These are phyloP conservation scores for Thymelicus sylvestris DNA, from an alignment of 2,888 invertebrate species.

Conservation along the genomic window DNA sequence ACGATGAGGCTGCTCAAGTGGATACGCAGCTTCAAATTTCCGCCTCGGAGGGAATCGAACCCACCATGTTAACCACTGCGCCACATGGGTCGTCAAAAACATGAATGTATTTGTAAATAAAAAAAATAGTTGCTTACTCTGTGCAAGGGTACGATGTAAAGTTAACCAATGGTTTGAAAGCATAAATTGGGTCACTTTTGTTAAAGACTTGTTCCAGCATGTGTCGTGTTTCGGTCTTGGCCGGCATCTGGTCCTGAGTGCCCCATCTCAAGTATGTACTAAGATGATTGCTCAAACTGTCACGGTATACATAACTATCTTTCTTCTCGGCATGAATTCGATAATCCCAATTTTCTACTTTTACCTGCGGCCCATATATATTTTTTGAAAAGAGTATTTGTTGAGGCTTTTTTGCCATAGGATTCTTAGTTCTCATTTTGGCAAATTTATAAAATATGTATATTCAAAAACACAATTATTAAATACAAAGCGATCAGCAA, in stretches of 20 bases:
- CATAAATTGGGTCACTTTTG: slow-evolving; percentile 71
- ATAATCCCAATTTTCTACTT: slow-evolving; percentile 78
- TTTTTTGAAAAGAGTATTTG: slow-evolving; percentile 79
- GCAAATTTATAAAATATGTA: neutral
- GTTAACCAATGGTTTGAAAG: slow-evolving; percentile 75
- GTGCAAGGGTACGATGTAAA: slow-evolving; percentile 79
- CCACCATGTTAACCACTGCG: no score
- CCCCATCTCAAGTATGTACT: slow-evolving; percentile 80
- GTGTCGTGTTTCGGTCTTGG: slow-evolving; percentile 73
- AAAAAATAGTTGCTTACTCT: slow-evolving; percentile 62
- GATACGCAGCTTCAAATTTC: no score
- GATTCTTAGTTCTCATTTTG: slow-evolving; percentile 61
- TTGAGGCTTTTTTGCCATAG: slow-evolving; percentile 72
- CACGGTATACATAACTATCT: slow-evolving; percentile 79
- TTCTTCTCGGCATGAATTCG: slow-evolving; percentile 69
- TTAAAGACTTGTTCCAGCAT: slow-evolving; percentile 76
- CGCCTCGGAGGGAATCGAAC: no score
- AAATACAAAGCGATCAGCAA: neutral
- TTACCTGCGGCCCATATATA: slow-evolving; percentile 65
- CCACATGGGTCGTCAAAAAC: no score
- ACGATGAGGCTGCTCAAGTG: no score
- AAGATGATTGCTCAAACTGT: slow-evolving; percentile 71
- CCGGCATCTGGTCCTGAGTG: slow-evolving; percentile 63
- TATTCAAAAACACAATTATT: neutral
- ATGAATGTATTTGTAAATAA: no score